Conservation (phyloP, 1,140 invertebrate species). For the Saxidomus purpurata region DNA sequence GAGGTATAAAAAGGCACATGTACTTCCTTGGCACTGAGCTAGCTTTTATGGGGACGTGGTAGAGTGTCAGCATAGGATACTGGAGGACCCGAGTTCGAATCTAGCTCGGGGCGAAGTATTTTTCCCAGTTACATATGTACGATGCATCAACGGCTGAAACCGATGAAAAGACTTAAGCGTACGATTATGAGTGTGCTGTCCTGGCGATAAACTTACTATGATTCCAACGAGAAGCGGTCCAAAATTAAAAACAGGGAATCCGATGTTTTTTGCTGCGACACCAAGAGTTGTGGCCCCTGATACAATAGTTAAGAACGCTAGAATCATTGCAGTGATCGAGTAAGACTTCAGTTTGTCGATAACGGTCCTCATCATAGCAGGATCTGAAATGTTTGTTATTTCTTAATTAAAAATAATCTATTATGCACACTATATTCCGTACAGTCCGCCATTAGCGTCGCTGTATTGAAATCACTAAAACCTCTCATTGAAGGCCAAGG, state of each 20-base stretch:
- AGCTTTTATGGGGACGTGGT: too few relatives aligned
- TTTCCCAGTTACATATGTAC: too few relatives aligned
- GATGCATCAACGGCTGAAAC: too few relatives aligned
- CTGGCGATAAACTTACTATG: slow-evolving; percentile 51
- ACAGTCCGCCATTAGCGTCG: background rate
- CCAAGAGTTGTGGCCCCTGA: slow-evolving; percentile 29
- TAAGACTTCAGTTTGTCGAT: slow-evolving; percentile 21
- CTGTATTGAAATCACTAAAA: background rate
- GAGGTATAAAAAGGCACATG: too few relatives aligned
- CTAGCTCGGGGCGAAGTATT: too few relatives aligned
- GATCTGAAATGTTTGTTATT: slow-evolving; percentile 8
- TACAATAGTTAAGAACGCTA: slow-evolving; percentile 21
- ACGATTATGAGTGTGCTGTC: too few relatives aligned
- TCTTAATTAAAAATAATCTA: too few relatives aligned
- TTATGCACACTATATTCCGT: background rate
- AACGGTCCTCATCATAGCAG: background rate
- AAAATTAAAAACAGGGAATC: slow-evolving; percentile 61
- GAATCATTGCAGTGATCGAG: background rate
- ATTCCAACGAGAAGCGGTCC: slow-evolving; percentile 55
- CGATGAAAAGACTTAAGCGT: too few relatives aligned
- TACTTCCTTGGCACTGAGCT: too few relatives aligned
- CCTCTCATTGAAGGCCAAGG: background rate
- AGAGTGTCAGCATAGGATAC: too few relatives aligned
- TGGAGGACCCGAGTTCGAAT: too few relatives aligned
- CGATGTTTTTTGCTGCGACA: slow-evolving; percentile 42